A percentile compares a stretch with the other conserved stretches of the same genome.
Evolutionary conservation across 2,113 vertebrate species (phyloP).

Genomic region (Aphyosemion australe): DNA sequence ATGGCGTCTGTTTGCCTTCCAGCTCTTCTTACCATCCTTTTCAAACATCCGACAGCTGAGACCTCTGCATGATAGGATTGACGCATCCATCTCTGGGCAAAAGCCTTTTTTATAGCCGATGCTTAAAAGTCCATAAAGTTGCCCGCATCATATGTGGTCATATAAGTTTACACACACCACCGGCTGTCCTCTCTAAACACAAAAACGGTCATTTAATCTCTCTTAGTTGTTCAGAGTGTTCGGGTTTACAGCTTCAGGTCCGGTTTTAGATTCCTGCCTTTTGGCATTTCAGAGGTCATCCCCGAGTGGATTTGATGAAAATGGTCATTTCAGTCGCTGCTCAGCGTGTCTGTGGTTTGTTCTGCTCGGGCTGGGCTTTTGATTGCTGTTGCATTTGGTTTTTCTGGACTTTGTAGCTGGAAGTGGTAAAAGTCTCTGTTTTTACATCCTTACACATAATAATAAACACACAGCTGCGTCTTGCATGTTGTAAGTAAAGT

Average conservation of each 20-base stretch:
- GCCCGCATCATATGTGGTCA: constrained; percentile 13
- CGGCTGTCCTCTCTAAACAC: constrained; percentile 27
- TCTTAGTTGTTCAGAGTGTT: not conserved
- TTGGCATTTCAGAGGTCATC: constrained; percentile 68
- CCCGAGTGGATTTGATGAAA: constrained; percentile 51
- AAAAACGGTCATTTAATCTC: constrained; percentile 33
- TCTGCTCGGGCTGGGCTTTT: constrained; percentile 59
- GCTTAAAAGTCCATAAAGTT: constrained; percentile 52
- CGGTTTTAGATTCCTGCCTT: constrained; percentile 42
- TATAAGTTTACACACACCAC: constrained; percentile 18
- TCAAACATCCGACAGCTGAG: constrained; percentile 55
- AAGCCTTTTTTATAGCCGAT: constrained; percentile 14
- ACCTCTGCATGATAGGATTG: constrained; percentile 42
- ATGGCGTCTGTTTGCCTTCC: constrained; percentile 23
- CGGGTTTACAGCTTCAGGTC: constrained; percentile 46
- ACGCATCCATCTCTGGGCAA: constrained; percentile 39
- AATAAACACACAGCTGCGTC: too few species aligned
- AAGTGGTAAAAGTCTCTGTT: constrained; percentile 30
- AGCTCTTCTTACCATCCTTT: constrained; percentile 27
- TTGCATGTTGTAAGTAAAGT: too few species aligned
- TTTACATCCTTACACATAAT: too few species aligned
- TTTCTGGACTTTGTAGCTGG: constrained; percentile 41
- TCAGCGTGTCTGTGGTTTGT: constrained; percentile 38
- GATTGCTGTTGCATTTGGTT: constrained; percentile 57
- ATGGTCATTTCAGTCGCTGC: constrained; percentile 49